Percentiles rank a stretch among this genome's conserved stretches.
Conservation (phyloP, 2,888 invertebrate genomes). For the Drosophila acutilabella region DNA sequence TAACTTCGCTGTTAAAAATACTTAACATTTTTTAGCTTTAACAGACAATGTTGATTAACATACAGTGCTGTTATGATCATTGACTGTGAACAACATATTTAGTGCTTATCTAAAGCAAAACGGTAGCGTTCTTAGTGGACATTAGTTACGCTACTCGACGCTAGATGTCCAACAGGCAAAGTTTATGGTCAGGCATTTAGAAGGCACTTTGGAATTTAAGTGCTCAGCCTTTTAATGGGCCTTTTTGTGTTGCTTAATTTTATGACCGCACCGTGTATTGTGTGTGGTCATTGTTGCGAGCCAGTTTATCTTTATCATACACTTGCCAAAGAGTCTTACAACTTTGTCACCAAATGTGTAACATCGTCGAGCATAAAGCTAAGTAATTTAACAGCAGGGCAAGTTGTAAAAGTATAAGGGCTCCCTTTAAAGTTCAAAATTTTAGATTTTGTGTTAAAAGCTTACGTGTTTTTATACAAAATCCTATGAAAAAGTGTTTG, state of each 20-base stretch:
- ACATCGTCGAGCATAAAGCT: not conserved
- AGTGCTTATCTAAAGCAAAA: constrained; percentile 12
- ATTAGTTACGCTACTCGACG: constrained; percentile 11
- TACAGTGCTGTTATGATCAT: not conserved
- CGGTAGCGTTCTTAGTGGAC: constrained; percentile 1
- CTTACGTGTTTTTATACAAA: too few species aligned
- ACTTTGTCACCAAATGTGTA: not conserved
- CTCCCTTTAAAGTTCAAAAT: too few species aligned
- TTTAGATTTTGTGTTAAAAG: too few species aligned
- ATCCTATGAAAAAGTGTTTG: too few species aligned
- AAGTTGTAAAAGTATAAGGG: too few species aligned
- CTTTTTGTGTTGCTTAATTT: constrained; percentile 52
- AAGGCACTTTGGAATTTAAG: constrained; percentile 18
- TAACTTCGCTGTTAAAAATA: not conserved
- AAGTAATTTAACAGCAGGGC: too few species aligned
- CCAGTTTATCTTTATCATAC: not conserved
- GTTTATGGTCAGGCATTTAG: constrained; percentile 23
- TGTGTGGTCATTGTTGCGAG: constrained; percentile 41
- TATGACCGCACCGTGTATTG: constrained; percentile 29
- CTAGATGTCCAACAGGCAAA: constrained; percentile 16
- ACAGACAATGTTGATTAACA: constrained; percentile 12
- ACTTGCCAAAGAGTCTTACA: not conserved
- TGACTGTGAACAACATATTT: not conserved
- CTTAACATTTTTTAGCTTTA: not conserved
- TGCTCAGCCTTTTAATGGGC: constrained; percentile 36